Conservation (phyloP, 2,113 vertebrate species). For the Elgaria multicarinata region DNA sequence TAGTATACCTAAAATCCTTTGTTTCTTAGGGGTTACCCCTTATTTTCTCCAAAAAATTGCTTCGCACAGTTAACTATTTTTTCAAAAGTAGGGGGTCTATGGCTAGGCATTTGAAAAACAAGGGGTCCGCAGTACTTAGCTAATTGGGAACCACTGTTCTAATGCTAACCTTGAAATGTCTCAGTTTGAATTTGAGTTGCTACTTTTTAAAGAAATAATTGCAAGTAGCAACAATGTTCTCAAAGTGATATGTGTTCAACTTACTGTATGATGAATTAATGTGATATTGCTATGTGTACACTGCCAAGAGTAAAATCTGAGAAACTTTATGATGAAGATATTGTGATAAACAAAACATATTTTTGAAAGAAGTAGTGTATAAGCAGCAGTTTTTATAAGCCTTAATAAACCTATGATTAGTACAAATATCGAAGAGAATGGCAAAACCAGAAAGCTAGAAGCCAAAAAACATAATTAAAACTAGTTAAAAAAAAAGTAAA, state of each 20-base stretch:
- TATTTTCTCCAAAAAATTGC: no score
- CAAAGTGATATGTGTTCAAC: background rate
- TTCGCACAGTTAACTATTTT: no score
- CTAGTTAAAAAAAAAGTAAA: slow-evolving; percentile 34
- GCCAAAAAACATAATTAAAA: slow-evolving; percentile 43
- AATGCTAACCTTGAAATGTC: background rate
- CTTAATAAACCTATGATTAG: slow-evolving; percentile 46
- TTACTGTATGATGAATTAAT: slow-evolving; percentile 33
- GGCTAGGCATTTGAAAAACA: no score
- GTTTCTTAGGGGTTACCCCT: no score
- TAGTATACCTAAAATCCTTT: no score
- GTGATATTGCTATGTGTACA: background rate
- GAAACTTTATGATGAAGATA: slow-evolving; percentile 55
- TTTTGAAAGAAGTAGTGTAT: slow-evolving; percentile 48
- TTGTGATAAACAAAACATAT: slow-evolving; percentile 29
- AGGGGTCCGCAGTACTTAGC: no score
- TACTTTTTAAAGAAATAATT: background rate
- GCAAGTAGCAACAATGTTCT: slow-evolving; percentile 40
- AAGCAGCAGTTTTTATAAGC: slow-evolving; percentile 45
- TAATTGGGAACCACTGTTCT: no score
- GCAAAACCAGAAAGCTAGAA: slow-evolving; percentile 48
- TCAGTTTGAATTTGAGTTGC: background rate
- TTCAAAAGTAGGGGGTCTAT: no score
- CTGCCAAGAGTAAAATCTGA: slow-evolving; percentile 46
- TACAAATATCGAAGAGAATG: slow-evolving; percentile 41